Conservation (phyloP, 2,888 invertebrate genomes). For the Apantesis nais region DNA sequence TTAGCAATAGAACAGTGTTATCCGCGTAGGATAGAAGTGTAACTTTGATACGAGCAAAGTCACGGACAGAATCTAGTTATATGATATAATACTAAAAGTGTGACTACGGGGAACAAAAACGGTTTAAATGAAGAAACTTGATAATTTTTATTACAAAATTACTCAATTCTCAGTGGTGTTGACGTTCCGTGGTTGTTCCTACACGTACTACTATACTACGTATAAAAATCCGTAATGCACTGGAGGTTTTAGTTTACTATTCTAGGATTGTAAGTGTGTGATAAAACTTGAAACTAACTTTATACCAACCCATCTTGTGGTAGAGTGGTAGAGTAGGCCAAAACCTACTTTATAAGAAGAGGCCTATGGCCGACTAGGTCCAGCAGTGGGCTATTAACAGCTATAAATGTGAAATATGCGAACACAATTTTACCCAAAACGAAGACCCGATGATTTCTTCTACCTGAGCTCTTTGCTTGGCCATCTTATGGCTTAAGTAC, state of each 20-base stretch:
- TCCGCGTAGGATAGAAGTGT: no score
- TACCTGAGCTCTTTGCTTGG: constrained; percentile 10
- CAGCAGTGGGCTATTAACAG: no score
- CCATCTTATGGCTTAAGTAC: not conserved
- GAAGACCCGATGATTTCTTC: constrained; percentile 8
- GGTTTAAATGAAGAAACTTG: not conserved
- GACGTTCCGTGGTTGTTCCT: not conserved
- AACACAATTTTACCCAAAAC: not conserved
- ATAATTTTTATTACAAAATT: not conserved
- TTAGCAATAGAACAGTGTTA: no score
- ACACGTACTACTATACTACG: no score
- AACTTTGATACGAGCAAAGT: no score
- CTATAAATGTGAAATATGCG: no score
- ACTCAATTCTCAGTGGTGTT: not conserved
- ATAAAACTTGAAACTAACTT: no score
- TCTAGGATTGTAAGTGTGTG: constrained; percentile 16
- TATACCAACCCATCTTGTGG: no score
- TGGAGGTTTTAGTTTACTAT: constrained; percentile 40
- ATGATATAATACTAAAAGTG: not conserved
- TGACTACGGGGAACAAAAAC: not conserved
- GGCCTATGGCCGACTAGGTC: no score
- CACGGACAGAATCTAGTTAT: no score
- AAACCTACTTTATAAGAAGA: no score
- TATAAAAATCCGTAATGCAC: constrained; percentile 12
- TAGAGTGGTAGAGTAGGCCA: no score